These are phyloP conservation scores for Dasyprocta punctata DNA, from an alignment of 2,113 vertebrate genomes.

Conservation along the genomic window DNA sequence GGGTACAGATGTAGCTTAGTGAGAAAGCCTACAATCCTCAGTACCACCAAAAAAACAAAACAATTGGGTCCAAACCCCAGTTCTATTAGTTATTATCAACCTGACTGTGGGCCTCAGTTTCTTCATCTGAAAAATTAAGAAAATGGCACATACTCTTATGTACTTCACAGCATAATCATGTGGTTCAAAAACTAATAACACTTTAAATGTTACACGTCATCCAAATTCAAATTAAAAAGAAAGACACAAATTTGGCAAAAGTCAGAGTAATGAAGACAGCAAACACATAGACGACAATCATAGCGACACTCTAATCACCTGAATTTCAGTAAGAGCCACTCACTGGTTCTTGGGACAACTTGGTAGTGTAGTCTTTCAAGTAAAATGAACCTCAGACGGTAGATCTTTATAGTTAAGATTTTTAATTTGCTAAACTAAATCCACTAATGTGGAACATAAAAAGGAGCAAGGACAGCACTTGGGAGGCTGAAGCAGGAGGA, in stretches of 20 bases:
- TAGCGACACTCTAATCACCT: neutral
- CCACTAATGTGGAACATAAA: neutral
- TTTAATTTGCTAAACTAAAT: neutral
- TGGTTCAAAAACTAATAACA: neutral
- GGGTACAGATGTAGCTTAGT: neutral
- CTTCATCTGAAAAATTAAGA: constrained; percentile 8
- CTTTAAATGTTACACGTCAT: neutral
- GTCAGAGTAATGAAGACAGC: neutral
- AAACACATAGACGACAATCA: neutral
- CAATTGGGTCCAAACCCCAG: neutral
- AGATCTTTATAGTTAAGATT: neutral
- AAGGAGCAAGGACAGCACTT: neutral
- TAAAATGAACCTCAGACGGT: neutral
- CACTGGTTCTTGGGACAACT: neutral
- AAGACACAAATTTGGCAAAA: constrained; percentile 1
- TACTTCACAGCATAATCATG: neutral
- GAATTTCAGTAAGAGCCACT: neutral
- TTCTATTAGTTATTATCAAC: neutral
- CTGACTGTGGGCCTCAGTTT: neutral
- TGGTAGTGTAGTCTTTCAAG: neutral
- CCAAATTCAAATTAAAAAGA: neutral
- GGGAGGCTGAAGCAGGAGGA: no score
- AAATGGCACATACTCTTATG: neutral
- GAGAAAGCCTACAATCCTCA: neutral
- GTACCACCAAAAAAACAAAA: neutral